These are phyloP conservation scores for Trichoplax adhaerens DNA, from an alignment of 37 sponge, comb jelly and placozoan species.

Conservation along the genomic window DNA sequence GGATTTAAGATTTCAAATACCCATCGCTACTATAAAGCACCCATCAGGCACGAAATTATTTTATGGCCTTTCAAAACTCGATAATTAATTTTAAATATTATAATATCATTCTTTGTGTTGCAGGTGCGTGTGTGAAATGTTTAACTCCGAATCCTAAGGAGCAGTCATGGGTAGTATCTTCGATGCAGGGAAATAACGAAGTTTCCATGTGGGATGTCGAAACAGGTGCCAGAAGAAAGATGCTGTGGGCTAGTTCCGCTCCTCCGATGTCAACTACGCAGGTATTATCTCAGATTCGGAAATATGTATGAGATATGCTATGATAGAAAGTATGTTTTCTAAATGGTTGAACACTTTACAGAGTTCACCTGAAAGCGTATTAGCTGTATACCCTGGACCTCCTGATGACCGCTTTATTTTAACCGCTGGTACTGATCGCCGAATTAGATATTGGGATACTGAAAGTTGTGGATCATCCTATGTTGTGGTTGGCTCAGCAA, in stretches of 20 bases:
- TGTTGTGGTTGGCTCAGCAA: too few relatives aligned
- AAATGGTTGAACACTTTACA: not conserved
- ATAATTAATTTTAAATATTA: too few relatives aligned
- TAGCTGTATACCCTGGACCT: constrained; percentile 23
- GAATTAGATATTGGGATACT: constrained; percentile 50
- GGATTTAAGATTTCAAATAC: constrained; percentile 90
- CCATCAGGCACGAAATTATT: constrained; percentile 1
- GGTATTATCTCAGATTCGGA: constrained; percentile 5
- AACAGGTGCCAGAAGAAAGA: constrained; percentile 40
- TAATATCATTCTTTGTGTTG: too few relatives aligned
- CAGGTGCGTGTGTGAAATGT: constrained; percentile 18
- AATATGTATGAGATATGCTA: not conserved
- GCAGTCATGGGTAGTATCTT: constrained; percentile 38
- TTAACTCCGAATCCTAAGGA: constrained; percentile 52
- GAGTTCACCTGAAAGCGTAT: constrained; percentile 13
- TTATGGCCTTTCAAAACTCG: too few relatives aligned
- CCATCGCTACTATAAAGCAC: constrained; percentile 63
- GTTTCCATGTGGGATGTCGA: constrained; percentile 72
- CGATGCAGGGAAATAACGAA: constrained; percentile 61
- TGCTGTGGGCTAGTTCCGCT: constrained; percentile 63
- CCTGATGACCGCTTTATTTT: constrained; percentile 38
- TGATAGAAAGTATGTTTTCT: not conserved
- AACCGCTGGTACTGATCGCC: constrained; percentile 55
- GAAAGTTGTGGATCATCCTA: too few relatives aligned
- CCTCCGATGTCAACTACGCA: constrained; percentile 19